phyloP scores from a whole-genome alignment of 2,113 vertebrate genomes.

The Apaloderma vittatum region DNA sequence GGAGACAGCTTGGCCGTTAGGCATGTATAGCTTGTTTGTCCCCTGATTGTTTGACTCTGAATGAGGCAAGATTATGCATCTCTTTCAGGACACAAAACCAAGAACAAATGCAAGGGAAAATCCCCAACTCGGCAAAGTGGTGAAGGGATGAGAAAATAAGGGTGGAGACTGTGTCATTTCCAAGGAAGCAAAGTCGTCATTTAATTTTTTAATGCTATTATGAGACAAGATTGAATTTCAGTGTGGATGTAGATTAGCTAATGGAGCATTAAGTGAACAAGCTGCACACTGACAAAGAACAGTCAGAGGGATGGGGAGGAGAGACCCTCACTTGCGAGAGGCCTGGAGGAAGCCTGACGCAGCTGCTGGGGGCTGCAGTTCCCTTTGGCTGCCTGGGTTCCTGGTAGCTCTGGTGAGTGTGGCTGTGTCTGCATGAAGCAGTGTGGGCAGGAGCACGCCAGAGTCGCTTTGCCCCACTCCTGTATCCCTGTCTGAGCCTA shows the following conservation, averaged over 20 bases:
- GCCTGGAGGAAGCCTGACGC: not conserved
- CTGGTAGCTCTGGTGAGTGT: not conserved
- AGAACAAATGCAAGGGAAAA: slow-evolving; percentile 29
- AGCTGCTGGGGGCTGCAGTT: not conserved
- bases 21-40: slow-evolving; percentile 45
- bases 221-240: slow-evolving; percentile 48
- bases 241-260: slow-evolving; percentile 52
- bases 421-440: not conserved
- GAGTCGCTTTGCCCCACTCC: not conserved
- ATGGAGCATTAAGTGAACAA: slow-evolving; percentile 55
- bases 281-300: not conserved
- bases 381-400: not conserved
- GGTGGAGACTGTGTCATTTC: slow-evolving; percentile 44
- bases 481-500: not conserved
- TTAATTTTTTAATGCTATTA: slow-evolving; percentile 47
- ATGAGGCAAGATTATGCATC: slow-evolving; percentile 50
- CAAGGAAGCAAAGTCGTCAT: slow-evolving; percentile 45
- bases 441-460: not conserved
- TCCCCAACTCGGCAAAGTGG: slow-evolving; percentile 9
- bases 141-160: slow-evolving; percentile 20
- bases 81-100: slow-evolving; percentile 41
- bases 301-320: not conserved
- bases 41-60: slow-evolving; percentile 57
- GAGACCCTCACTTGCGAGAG: not conserved
- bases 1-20: slow-evolving; percentile 33